phyloP scores from a whole-genome alignment of 2,113 vertebrate genomes.

The Ariopsis seemanni region DNA sequence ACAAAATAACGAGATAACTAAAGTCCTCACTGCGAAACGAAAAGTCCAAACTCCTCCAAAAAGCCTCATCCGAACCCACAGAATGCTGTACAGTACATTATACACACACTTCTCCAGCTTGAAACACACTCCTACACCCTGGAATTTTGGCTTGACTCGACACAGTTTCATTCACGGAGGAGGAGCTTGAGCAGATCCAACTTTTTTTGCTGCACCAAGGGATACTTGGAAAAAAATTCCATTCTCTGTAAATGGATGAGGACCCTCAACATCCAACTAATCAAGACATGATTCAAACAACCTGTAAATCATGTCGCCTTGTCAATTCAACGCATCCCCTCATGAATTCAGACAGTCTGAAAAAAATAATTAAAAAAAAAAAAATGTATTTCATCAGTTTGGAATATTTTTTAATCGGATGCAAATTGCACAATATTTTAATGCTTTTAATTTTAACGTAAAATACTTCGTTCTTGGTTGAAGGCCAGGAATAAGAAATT shows the following conservation, averaged over 20 bases:
- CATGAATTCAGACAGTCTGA: neutral
- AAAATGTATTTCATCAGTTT: neutral
- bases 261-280: neutral
- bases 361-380: no score
- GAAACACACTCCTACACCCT: neutral
- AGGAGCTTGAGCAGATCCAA: neutral
- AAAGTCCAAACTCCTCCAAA: neutral
- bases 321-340: neutral
- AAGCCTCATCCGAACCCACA: neutral
- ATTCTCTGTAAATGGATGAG: neutral
- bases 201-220: neutral
- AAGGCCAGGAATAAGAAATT: neutral
- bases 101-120: neutral
- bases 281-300: neutral
- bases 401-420: neutral
- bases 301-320: neutral
- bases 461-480: neutral
- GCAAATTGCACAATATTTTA: neutral
- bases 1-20: neutral
- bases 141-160: neutral
- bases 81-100: neutral
- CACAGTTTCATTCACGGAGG: no score
- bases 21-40: neutral
- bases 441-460: neutral
- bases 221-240: neutral